phyloP scores from a whole-genome alignment of 1,140 invertebrate species.

The Pollicipes pollicipes region DNA sequence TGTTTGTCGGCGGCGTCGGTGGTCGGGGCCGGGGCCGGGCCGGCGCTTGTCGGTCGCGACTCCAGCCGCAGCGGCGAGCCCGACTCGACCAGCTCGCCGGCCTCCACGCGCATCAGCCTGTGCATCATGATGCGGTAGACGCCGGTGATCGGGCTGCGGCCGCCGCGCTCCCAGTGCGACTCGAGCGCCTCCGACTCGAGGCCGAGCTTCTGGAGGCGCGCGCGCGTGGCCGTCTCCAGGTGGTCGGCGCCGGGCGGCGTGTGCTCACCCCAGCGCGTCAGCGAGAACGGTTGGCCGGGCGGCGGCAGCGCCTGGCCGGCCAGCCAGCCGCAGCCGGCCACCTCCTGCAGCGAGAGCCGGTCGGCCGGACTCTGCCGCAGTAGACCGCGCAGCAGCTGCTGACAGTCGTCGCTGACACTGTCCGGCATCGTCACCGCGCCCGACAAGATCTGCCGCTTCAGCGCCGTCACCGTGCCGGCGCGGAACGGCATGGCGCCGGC shows the following conservation, averaged over 20 bases:
- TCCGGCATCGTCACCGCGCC: slow-evolving; percentile 11
- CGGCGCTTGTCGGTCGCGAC: no score
- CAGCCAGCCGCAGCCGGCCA: not conserved
- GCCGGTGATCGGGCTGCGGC: slow-evolving; percentile 35
- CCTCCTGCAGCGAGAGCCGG: slow-evolving; percentile 7
- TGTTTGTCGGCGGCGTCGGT: no score
- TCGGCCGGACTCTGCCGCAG: not conserved
- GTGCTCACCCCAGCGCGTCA: not conserved
- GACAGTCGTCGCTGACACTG: slow-evolving; percentile 7
- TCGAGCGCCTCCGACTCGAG: no score
- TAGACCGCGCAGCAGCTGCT: slow-evolving; percentile 8
- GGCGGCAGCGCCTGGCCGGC: not conserved
- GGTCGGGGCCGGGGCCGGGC: no score
- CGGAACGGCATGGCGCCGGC: slow-evolving; percentile 49
- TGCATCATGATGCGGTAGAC: slow-evolving; percentile 41
- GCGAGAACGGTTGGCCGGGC: not conserved
- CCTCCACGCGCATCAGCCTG: slow-evolving; percentile 21
- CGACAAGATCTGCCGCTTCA: slow-evolving; percentile 16
- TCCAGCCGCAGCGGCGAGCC: not conserved
- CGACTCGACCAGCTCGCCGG: not conserved
- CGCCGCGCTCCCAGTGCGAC: slow-evolving; percentile 21
- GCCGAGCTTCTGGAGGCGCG: no score
- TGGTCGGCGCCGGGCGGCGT: not conserved
- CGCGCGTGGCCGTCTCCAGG: not conserved
- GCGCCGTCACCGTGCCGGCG: slow-evolving; percentile 14